Base-by-base conservation (phyloP, 2,113 vertebrate species). In the Hemiprocne comata region DNA sequence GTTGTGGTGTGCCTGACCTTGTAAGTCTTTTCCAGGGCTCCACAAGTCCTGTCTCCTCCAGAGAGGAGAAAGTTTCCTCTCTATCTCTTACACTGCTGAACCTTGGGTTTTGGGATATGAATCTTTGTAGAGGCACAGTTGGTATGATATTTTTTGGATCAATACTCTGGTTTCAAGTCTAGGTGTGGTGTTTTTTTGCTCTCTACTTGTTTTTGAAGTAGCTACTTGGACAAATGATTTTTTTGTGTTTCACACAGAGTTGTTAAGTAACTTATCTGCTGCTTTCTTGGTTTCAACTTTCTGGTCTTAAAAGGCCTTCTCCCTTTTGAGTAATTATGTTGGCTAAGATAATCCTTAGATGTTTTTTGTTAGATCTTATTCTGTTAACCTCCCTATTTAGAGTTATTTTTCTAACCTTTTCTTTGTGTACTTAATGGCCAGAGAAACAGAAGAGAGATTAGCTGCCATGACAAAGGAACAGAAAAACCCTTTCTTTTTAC, bases 401-500 rank as follows among this genome's bases (percentile, higher is more conserved):
- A 90, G 61, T 89, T 97, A 97, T 95, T 97, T 95, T 96, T 57
- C 66, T 95, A 94, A 96, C 83, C 85, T 94, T 74, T 95, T 89
- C 83, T 78, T 74, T 93, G 91, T 96, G 24, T 85, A 85, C 51
- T 93, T 93, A 76, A 94, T 87, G 89, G 79, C 51, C 46, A 80
- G 66, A 38, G 74, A 67, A 95, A 73, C 58, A 85, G 61, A 93
- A 76, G 50, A 85, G 77, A 90, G 84, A 95, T 96, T 91, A 95
- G 61, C 88, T 93, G 80, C 76, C 66, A 50, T 93, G 83, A 67
- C 70, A 82, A 42, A 89, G 67, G 80, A 94, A 62, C 58, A 96
- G 61, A 90, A 95, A 96, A 87, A 69, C 69, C 67, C 24, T 91
- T 25, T 61, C 51, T 61, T 87, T 93, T 88, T 88, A 88, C n/a